Conservation (phyloP, 2,888 invertebrate species). For the Lochmaea crataegi region DNA sequence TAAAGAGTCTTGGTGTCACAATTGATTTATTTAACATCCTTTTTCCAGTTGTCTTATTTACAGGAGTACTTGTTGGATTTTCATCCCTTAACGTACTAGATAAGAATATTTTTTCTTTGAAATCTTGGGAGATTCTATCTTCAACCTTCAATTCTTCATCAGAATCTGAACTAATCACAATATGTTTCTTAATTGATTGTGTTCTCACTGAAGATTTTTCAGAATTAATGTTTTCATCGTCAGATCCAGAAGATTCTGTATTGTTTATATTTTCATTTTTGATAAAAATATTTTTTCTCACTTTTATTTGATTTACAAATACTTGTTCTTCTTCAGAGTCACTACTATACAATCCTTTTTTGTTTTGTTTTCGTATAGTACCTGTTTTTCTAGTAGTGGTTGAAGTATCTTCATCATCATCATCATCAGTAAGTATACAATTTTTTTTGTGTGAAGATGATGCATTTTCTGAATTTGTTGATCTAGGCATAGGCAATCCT, state of each 20-base stretch:
- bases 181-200: background rate
- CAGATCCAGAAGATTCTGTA: background rate
- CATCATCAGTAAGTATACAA: too few relatives aligned
- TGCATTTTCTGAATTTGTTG: too few relatives aligned
- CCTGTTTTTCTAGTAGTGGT: too few relatives aligned
- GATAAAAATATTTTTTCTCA: background rate
- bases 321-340: background rate
- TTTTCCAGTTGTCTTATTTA: constrained; percentile 32
- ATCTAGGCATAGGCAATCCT: too few relatives aligned
- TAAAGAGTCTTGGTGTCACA: constrained; percentile 39
- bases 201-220: background rate
- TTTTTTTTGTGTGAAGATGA: too few relatives aligned
- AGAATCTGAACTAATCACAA: constrained; percentile 22
- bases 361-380: background rate
- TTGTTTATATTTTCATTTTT: background rate
- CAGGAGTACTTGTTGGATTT: constrained; percentile 11
- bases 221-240: background rate
- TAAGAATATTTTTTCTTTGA: constrained; percentile 31
- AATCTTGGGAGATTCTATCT: constrained; percentile 32
- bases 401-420: too few relatives aligned
- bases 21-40: constrained; percentile 37
- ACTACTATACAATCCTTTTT: background rate
- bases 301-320: background rate
- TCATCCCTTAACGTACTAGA: constrained; percentile 37
- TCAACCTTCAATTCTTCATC: constrained; percentile 1